Evolutionary conservation across 2,888 invertebrate species (phyloP).

Genomic region (Macropis europaea): DNA sequence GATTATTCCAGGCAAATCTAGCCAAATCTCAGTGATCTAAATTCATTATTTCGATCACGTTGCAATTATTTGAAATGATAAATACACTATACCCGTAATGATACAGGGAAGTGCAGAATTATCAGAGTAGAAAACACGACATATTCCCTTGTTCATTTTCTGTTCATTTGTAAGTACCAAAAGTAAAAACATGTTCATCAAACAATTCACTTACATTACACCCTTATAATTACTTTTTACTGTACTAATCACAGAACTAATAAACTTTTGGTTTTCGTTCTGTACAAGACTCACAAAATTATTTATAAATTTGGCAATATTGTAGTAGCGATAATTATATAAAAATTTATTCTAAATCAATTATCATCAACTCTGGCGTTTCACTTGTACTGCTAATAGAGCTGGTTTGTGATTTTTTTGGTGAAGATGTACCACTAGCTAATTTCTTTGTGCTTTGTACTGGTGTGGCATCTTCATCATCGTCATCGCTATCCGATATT

Average conservation of each 20-base stretch:
- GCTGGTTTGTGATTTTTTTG: constrained; percentile 73
- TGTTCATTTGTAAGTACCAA: constrained; percentile 17
- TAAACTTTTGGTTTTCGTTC: constrained; percentile 15
- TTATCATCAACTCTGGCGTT: constrained; percentile 78
- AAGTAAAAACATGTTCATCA: constrained; percentile 30
- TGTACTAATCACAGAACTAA: constrained; percentile 5
- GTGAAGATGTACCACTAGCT: constrained; percentile 59
- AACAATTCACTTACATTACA: constrained; percentile 8
- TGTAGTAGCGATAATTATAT: constrained; percentile 12
- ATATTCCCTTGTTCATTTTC: background rate
- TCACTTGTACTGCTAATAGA: constrained; percentile 78
- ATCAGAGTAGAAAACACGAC: constrained; percentile 4
- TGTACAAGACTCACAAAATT: background rate
- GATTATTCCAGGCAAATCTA: background rate
- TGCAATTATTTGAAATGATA: background rate
- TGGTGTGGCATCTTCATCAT: constrained; percentile 69
- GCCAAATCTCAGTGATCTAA: constrained; percentile 1
- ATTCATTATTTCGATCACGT: background rate
- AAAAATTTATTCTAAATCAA: constrained; percentile 74
- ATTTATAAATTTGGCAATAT: constrained; percentile 34
- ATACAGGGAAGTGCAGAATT: constrained; percentile 24
- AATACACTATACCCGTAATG: constrained; percentile 8
- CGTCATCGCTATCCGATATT: constrained; percentile 77
- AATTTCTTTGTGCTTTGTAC: constrained; percentile 71
- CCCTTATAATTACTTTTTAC: background rate